Base-by-base conservation (phyloP, 2,797 vertebrate genomes). In the Cynodonichthys magdalenae region DNA sequence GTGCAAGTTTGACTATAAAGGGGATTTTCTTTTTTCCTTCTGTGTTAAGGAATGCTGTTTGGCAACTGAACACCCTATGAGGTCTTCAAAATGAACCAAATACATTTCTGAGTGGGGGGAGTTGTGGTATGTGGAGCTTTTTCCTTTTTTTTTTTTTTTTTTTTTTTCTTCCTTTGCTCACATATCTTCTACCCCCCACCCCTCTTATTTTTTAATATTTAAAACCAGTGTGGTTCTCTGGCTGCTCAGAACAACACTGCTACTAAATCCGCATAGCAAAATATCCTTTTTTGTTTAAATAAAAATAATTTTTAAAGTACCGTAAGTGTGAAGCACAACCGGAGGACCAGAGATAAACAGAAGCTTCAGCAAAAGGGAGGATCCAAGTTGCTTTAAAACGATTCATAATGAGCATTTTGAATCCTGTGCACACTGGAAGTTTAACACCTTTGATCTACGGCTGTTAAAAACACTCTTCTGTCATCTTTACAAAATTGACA, bases 231-330 rank as follows among this genome's bases (percentile, higher is more conserved):
- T 10, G 14, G 66, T 54, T 86, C 53, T 15, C 70, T 83, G 81
- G 63, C 77, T 69, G 55, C 77, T 82, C 48, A 27, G 19, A 77
- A 66, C 19, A 59, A 71, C 52, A 77, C 63, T 20, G 6, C 79
- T 86, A 83, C 83, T 87, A 92, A 86, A 84, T 90, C 85, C 86
- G 86, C 83, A 81, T 74, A 75, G 79, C 88, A 90, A 87, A 85
- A 87, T 88, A 80, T 17, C 72, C 81, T 89, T 74, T 68, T 2
- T 61, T 85, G 86, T 78, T 36, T 36, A 5, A 31, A 9, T 31
- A 7, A 31, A 31, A 12, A 14, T 10, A 4, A 14, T 12, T 39
- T 39, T 11, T 39, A 54, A 81, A 50, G 63, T 71, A 78, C 79
- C 84, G 57, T 77, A 68, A 85, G 74, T 74, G 73, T 53, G 66